Base-by-base conservation (phyloP, 2,113 vertebrate genomes). In the Cygnus atratus region DNA sequence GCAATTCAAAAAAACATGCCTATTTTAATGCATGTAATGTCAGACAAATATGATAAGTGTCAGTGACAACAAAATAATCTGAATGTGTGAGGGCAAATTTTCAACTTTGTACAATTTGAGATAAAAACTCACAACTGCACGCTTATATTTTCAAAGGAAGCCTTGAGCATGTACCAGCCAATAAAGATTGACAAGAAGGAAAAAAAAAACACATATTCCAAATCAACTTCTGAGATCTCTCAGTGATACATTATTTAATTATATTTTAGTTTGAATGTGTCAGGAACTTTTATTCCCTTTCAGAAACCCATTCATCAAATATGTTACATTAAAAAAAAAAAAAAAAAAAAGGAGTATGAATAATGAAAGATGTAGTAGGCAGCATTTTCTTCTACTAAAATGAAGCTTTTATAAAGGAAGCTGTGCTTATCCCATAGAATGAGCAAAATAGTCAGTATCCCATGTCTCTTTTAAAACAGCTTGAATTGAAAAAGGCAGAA, bases 31-130 rank as follows among this genome's bases (percentile, higher is more conserved):
- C 9, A 24, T 28, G 26, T 62, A 62, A 67, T 15, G 54, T 13
- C 9, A 77, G 29, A 33, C 3, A 77, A 63, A 80, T 90, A 6
- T 0, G 0, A 87, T 11, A 59, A 15, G 0, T 37, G 5, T 35
- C 18, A 0, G 0, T 52, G 44, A 13, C 16, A 70, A 10, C 37
- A 10, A 44, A 58, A 33, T 39, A n/a, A 24, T 43, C 37, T 58
- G 19, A 81, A 57, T 22, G 26, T 5, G 2, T 35, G 11, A 11
- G 5, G 55, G 18, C 9, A 81, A 6, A 71, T 77, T 81, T 29
- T 65, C 0, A 2, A 44, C 7, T 48, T 80, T 18, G 9, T 17
- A 31, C 10, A 43, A 65, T 81, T 70, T 6, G 77, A 71, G 14
- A 50, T 43, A 80, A 37, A 84, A 80, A 66, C 2, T 7, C 59